Evolutionary conservation across 1,140 invertebrate species (phyloP).

Genomic region (Drosophila kurseongensis): DNA sequence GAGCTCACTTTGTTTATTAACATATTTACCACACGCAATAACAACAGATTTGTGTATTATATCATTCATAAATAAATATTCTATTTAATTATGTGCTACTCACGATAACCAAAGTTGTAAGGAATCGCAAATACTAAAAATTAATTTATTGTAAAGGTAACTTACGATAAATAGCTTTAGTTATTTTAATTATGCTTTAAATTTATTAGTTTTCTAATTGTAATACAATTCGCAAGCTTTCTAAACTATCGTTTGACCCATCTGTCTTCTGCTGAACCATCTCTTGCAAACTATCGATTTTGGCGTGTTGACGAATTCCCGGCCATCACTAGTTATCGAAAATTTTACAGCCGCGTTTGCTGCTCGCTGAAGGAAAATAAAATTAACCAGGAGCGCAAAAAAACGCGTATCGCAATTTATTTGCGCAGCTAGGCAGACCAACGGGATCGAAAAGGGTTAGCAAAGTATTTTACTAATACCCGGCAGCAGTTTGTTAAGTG

Average conservation of each 20-base stretch:
- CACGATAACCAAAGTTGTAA: too few relatives aligned
- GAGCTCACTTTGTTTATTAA: too few relatives aligned
- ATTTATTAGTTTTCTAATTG: not conserved
- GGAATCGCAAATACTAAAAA: too few relatives aligned
- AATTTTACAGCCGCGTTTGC: slow-evolving; percentile 12
- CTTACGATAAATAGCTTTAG: too few relatives aligned
- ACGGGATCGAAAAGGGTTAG: slow-evolving; percentile 23
- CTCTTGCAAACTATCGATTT: not conserved
- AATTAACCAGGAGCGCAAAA: slow-evolving; percentile 35
- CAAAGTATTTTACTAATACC: not conserved
- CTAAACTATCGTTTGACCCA: not conserved
- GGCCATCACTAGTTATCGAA: slow-evolving; percentile 7
- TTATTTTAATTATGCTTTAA: too few relatives aligned
- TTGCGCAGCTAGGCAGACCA: slow-evolving; percentile 3
- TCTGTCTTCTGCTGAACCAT: not conserved
- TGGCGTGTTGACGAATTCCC: slow-evolving; percentile 3
- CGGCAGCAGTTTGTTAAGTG: not conserved
- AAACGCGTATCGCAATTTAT: slow-evolving; percentile 19
- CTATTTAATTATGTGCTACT: too few relatives aligned
- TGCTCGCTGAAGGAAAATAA: slow-evolving; percentile 30
- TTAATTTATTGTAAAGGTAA: too few relatives aligned
- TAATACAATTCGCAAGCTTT: not conserved
- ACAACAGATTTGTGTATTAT: too few relatives aligned
- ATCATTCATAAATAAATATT: too few relatives aligned
- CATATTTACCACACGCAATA: too few relatives aligned